Evolutionary conservation across 2,888 invertebrate genomes (phyloP), one percentile per base, ranked within the genome.

Genomic region (Creontiades dilutus): DNA sequence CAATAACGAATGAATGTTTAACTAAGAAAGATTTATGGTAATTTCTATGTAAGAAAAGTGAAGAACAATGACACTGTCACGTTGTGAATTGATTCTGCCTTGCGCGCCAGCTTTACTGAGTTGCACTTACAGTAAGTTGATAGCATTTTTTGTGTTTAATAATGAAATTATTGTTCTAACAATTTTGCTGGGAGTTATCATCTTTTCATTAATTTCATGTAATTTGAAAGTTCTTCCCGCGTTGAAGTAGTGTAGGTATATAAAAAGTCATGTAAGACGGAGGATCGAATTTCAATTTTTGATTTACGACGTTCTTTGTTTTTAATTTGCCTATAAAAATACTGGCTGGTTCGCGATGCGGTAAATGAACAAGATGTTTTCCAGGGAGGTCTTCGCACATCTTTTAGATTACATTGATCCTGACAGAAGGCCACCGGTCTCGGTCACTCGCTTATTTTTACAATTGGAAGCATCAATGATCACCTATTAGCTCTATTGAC

Each of bases 361-460:
- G n/a, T 14, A 14, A 16, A 3, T 75, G 7, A 4, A 9, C 76
- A 76, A 9, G 14, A 5, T 57, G n/a, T 0, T n/a, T 16, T n/a
- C 16, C 5, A n/a, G 57, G 57, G 12, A n/a, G 16, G 16, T 37
- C 7, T 37, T 7, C 37, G 37, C 37, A 37, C 37, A 4, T 37
- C 37, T 37, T 37, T 4, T 37, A 37, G 37, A 37, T 37, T 37
- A 37, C 37, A 37, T 37, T 37, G 37, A 37, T 37, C 37, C 37
- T 68, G 23, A 23, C 19, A 12, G 78, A 28, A 46, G 78, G 78
- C 37, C 78, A 47, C 16, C 46, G 78, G 37, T 78, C 37, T 37
- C 19, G 78, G 76, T 76, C 76, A 76, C 28, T 76, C 13, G 28
- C 9, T 78, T 78, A 78, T 85, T 85, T 85, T 37, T 55, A 85